Evolutionary conservation across 2,113 vertebrate genomes (phyloP), one percentile per base, ranked within the genome.

Genomic region (Oryctolagus cuniculus): DNA sequence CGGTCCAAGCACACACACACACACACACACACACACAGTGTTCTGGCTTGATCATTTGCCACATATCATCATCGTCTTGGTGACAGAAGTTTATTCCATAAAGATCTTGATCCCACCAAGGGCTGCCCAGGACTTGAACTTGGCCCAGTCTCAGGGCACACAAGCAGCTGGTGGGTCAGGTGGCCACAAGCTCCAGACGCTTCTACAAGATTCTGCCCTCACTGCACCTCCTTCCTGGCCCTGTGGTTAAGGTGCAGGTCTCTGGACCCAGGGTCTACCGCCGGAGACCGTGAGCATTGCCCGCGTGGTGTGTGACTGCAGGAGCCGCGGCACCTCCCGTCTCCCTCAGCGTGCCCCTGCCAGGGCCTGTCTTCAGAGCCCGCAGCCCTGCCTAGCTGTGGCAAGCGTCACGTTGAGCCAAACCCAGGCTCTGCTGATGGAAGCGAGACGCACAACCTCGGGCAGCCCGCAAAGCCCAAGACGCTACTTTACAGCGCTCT

Each of bases 391-490:
- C 70, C 25, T 67, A 53, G 24, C 13, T 34, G 70, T 53, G 75
- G 83, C 74, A 75, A 75, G 17, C 24, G n/a, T 16, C 31, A 29
- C 10, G 2, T 2, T 66, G 51, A 53, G 70, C 78, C 63, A 38
- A 90, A 83, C 74, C 80, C 93, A 58, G 67, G 61, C 63, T 92
- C 64, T 97, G 95, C 55, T 95, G 91, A 73, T 64, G 61, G 63
- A 87, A 96, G 77, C 96, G 97, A 78, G 86, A 89, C 38, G 10
- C 24, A 27, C 25, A 21, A 7, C 15, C 72, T 29, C 49, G 22
- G 53, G 19, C 0, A 2, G 44, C 55, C 78, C 93, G 85, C 85
- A 96, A 79, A 95, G 36, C 44, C 72, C 85, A 90, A 67, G 36
- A 70, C 67, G 61, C 16, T 81, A 24, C 16, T 85, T 95, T 66